Conservation (phyloP, 1,140 invertebrate species). For the Chelonus insularis region DNA sequence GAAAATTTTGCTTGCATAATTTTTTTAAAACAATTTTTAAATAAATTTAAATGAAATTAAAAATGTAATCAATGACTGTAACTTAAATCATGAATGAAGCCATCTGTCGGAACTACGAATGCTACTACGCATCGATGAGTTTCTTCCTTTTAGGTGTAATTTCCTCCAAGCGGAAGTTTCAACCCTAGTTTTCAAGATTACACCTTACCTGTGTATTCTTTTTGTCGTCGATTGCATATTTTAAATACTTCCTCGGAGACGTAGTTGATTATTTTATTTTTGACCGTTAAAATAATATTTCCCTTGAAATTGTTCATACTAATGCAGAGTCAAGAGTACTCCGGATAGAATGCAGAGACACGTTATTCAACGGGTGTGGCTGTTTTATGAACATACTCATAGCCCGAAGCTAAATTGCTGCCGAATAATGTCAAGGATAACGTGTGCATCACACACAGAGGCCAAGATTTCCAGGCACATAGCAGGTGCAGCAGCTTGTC, state of each 20-base stretch:
- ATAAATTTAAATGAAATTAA: too few relatives aligned
- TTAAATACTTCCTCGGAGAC: neutral
- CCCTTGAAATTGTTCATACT: neutral
- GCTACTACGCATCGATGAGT: too few relatives aligned
- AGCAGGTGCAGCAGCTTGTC: constrained; percentile 1
- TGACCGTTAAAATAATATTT: neutral
- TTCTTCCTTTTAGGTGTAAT: too few relatives aligned
- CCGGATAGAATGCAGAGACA: neutral
- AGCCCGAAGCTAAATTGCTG: constrained; percentile 17
- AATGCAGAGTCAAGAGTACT: neutral
- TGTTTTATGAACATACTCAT: neutral
- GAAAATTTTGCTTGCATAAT: neutral
- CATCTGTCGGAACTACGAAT: too few relatives aligned
- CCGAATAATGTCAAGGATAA: constrained; percentile 56
- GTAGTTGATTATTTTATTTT: too few relatives aligned
- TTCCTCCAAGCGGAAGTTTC: too few relatives aligned
- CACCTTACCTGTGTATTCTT: too few relatives aligned
- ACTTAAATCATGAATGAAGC: too few relatives aligned
- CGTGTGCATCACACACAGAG: constrained; percentile 41
- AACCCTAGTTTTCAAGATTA: too few relatives aligned
- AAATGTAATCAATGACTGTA: too few relatives aligned
- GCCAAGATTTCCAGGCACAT: neutral
- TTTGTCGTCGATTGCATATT: neutral
- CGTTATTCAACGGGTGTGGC: neutral
- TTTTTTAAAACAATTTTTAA: neutral